phyloP scores from a whole-genome alignment of 2,113 vertebrate genomes.

The Casuarius casuarius region DNA sequence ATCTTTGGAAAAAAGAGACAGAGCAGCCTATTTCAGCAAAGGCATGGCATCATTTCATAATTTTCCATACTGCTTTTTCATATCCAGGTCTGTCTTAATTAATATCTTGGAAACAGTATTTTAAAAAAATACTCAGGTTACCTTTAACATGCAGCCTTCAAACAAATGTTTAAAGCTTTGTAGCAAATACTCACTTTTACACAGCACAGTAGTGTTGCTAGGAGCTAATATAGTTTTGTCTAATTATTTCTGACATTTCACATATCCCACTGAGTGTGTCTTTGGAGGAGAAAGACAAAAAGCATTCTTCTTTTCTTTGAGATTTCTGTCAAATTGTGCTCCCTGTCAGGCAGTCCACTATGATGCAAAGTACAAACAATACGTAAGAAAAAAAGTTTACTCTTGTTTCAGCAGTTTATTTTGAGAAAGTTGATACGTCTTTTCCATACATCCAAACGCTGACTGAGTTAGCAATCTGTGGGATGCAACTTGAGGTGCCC shows the following conservation, averaged over 20 bases:
- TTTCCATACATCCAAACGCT: neutral
- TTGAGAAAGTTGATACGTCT: neutral
- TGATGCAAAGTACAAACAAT: neutral
- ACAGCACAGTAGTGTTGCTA: constrained; percentile 33
- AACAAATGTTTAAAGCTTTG: constrained; percentile 40
- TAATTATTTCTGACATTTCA: constrained; percentile 75
- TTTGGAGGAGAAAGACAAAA: constrained; percentile 58
- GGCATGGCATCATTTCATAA: neutral
- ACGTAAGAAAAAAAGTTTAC: neutral
- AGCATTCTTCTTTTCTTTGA: constrained; percentile 30
- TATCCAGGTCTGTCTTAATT: neutral
- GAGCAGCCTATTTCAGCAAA: neutral
- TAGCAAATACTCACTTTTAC: constrained; percentile 32
- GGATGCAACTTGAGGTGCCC: neutral
- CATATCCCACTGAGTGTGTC: constrained; percentile 30
- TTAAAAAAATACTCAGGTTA: constrained; percentile 16
- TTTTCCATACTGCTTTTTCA: constrained; percentile 15
- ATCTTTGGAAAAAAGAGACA: neutral
- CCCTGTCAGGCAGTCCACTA: neutral
- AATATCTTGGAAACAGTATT: neutral
- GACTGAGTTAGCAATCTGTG: neutral
- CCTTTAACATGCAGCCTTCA: constrained; percentile 49
- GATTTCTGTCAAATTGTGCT: constrained; percentile 28
- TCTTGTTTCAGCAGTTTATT: neutral
- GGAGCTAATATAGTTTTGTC: constrained; percentile 43